Evolutionary conservation across 1,140 invertebrate genomes (phyloP), one percentile per base, ranked within the genome.

Genomic region (Drosophila fuyamai): DNA sequence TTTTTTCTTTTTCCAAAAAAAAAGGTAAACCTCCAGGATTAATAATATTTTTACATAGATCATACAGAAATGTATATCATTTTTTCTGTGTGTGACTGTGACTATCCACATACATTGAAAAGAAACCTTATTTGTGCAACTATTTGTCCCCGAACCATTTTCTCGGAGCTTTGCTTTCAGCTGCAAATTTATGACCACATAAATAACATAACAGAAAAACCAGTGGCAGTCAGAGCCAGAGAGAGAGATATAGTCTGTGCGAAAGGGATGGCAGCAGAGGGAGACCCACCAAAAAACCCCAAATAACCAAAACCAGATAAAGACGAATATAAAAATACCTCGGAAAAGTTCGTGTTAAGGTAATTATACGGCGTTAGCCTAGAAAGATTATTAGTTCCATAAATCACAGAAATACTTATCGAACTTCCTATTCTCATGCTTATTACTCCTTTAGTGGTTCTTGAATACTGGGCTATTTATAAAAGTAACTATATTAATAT

Each of bases 161-260:
- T 71, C 65, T 76, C 76, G 66, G 76, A 78, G 82, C 76, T 83
- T 83, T 86, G 83, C 83, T 88, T 86, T 88, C 83, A 86, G 83
- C 83, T 86, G 79, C 79, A 83, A 86, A 86, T 86, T 86, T 86
- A 86, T 86, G 79, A 53, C 79, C 82, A 82, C 83, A 86, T 86
- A 86, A 86, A 86, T 86, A 88, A 86, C 82, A 65, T 66, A 86
- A 88, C 75, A 79, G 79, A 72, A 79, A 88, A 86, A 86, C 82
- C 79, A 82, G 83, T 82, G 82, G 82, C 82, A 86, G 63, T 38
- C 61, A 27, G 35, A 38, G 58, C 55, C 58, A 35, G 32, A 46
- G n/a, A 72, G n/a, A 72, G 60, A 67, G 58, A 80, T 55, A 40
- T 59, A 46, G 27, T 14, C 5, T 4, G 10, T 51, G 53, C 35